Evolutionary conservation across 2,113 vertebrate species (phyloP).

Genomic region (Oryzias celebensis): DNA sequence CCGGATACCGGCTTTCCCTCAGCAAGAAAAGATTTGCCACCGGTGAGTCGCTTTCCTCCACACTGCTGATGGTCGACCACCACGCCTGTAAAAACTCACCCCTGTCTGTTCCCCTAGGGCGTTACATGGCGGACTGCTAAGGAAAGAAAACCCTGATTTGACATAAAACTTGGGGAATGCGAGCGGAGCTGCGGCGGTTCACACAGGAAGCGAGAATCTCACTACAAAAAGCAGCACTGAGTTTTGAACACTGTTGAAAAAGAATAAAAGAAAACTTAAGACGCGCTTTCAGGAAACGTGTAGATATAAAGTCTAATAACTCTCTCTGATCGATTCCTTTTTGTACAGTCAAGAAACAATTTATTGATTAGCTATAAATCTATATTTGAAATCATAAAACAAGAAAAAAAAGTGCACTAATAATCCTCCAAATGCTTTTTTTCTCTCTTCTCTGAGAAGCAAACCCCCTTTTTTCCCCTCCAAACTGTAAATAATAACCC

Average conservation of each 20-base stretch:
- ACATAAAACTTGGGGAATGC: slow-evolving; percentile 10
- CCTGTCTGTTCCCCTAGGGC: slow-evolving; percentile 76
- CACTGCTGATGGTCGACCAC: background rate
- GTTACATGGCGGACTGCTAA: slow-evolving; percentile 98
- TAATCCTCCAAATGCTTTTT: slow-evolving; percentile 67
- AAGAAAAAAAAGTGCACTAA: slow-evolving; percentile 75
- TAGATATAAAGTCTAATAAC: slow-evolving; percentile 75
- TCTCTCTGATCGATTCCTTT: slow-evolving; percentile 76
- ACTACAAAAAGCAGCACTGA: slow-evolving; percentile 90
- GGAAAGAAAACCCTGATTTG: slow-evolving; percentile 52
- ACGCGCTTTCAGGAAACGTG: slow-evolving; percentile 80
- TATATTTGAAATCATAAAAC: slow-evolving; percentile 70
- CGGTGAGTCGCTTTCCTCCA: slow-evolving; percentile 74
- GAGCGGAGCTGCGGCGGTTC: slow-evolving; percentile 8
- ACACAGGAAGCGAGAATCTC: slow-evolving; percentile 67
- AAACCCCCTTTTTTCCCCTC: slow-evolving; percentile 2
- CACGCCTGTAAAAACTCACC: no score
- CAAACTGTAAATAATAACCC: slow-evolving; percentile 58
- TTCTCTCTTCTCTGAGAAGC: slow-evolving; percentile 26
- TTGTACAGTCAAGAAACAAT: slow-evolving; percentile 76
- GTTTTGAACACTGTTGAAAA: slow-evolving; percentile 85
- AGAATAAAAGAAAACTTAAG: slow-evolving; percentile 47
- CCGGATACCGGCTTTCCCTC: slow-evolving; percentile 93
- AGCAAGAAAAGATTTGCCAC: slow-evolving; percentile 94
- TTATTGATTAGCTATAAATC: slow-evolving; percentile 67